Conservation (phyloP, 2,113 vertebrate genomes). For the Eurystomus gularis region DNA sequence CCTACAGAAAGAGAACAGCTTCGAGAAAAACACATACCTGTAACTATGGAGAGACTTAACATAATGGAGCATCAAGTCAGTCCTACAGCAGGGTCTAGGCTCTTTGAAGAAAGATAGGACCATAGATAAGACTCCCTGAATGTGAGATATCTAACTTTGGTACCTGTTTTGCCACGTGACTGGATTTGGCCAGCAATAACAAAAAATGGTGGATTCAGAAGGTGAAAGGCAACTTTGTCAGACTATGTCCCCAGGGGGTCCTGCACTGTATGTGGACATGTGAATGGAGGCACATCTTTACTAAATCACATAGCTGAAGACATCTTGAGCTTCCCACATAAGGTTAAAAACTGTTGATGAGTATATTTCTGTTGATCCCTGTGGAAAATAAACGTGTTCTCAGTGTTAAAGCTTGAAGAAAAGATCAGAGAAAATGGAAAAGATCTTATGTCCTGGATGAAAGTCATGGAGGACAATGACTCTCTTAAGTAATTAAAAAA, state of each 20-base stretch:
- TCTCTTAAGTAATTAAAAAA: not conserved
- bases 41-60: not conserved
- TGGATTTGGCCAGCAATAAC: not conserved
- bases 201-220: not conserved
- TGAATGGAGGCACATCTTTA: not conserved
- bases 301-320: not conserved
- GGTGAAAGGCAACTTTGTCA: not conserved
- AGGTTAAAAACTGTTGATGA: not conserved
- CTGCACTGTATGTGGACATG: not conserved
- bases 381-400: not conserved
- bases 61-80: not conserved
- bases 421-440: not conserved
- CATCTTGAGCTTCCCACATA: not conserved
- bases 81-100: not conserved
- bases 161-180: not conserved
- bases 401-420: not conserved
- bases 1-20: not conserved
- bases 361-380: not conserved
- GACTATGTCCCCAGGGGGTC: rapidly evolving
- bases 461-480: not conserved
- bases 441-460: not conserved
- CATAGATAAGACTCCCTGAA: not conserved
- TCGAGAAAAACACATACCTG: not conserved
- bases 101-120: not conserved
- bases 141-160: not conserved